phyloP scores from a whole-genome alignment of 1,140 invertebrate species.

The Chionoecetes opilio region DNA sequence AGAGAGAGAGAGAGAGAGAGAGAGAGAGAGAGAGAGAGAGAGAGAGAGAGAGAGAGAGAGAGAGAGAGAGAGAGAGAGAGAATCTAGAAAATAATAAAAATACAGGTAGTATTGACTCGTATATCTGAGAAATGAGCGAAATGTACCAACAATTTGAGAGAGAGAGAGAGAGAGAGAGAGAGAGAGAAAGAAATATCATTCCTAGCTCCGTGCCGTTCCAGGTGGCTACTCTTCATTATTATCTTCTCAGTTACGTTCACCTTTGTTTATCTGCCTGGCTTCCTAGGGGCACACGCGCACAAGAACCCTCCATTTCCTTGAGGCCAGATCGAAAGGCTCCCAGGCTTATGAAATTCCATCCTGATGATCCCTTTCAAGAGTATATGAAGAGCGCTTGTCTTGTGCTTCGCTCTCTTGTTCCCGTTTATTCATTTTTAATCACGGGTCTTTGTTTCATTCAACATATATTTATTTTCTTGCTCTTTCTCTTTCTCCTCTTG shows the following conservation, averaged over 20 bases:
- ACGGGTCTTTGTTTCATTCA: too few species aligned
- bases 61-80: conserved; percentile 27
- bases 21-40: neutral
- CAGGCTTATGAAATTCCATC: neutral
- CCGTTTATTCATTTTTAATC: too few species aligned
- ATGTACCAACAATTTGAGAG: neutral
- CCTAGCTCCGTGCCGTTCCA: neutral
- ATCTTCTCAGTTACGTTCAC: too few species aligned
- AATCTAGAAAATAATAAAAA: too few species aligned
- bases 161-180: conserved; percentile 39
- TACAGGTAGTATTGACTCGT: too few species aligned
- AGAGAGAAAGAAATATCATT: neutral
- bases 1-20: too few species aligned
- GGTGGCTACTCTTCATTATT: neutral
- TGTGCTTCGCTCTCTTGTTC: neutral
- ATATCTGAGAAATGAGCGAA: too few species aligned
- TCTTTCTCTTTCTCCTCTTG: too few species aligned
- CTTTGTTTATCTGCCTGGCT: neutral
- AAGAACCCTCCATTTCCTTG: neutral
- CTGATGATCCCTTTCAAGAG: neutral
- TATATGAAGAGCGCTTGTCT: neutral
- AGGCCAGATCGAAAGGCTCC: neutral
- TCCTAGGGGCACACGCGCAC: neutral
- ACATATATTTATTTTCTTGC: too few species aligned
- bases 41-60: conserved; percentile 27